Conservation (phyloP, 1,140 invertebrate genomes). For the Lerema accius region DNA sequence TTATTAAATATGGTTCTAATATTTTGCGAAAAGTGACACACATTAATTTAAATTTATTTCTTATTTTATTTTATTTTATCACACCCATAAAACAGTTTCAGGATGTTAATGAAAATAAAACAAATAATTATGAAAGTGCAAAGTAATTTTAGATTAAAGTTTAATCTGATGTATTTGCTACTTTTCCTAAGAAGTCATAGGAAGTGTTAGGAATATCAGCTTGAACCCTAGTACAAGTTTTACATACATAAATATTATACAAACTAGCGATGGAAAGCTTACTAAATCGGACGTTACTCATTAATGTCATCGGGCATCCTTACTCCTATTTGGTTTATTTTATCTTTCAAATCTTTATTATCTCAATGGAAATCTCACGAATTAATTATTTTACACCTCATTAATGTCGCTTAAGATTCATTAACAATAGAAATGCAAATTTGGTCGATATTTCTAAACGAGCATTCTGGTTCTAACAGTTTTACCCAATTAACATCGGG, state of each 20-base stretch:
- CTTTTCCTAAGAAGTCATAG: too few relatives aligned
- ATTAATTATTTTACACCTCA: constrained; percentile 78
- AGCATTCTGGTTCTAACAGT: constrained; percentile 62
- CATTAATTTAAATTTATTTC: too few relatives aligned
- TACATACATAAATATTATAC: constrained; percentile 31
- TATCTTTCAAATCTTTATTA: constrained; percentile 66
- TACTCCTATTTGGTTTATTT: constrained; percentile 47
- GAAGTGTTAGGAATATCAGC: too few relatives aligned
- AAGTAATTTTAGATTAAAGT: too few relatives aligned
- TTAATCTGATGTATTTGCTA: too few relatives aligned
- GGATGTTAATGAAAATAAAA: too few relatives aligned
- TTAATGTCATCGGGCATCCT: constrained; percentile 52
- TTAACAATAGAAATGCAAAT: constrained; percentile 79
- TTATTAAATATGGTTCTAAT: too few relatives aligned
- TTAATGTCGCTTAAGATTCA: constrained; percentile 65
- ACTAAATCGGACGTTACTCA: constrained; percentile 59
- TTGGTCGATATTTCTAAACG: constrained; percentile 50
- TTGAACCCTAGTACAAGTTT: neutral
- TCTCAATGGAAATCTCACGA: constrained; percentile 62
- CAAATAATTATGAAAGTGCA: too few relatives aligned
- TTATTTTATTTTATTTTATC: too few relatives aligned
- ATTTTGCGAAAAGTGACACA: too few relatives aligned
- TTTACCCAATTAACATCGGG: constrained; percentile 63
- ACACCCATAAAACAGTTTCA: too few relatives aligned
- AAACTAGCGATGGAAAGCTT: constrained; percentile 37